phyloP scores from a whole-genome alignment of 2,888 invertebrate genomes.

The Drosophila acutilabella region DNA sequence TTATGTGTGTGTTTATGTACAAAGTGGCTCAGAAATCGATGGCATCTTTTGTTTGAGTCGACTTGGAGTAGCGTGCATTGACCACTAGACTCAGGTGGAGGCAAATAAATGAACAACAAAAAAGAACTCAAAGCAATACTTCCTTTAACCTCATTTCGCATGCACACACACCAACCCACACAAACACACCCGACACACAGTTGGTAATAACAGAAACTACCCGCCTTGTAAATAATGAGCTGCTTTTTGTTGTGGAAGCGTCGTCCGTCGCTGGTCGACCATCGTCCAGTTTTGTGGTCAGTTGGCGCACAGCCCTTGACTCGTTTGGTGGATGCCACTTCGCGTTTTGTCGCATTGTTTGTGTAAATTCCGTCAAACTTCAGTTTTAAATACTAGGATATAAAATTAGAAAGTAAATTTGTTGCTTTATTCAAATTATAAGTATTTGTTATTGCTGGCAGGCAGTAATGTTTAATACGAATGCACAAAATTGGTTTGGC shows the following conservation, averaged over 20 bases:
- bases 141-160: constrained; percentile 84
- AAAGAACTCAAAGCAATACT: constrained; percentile 66
- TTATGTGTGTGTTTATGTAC: neutral
- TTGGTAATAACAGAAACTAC: constrained; percentile 63
- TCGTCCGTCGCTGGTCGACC: constrained; percentile 43
- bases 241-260: constrained; percentile 77
- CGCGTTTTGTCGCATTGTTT: constrained; percentile 36
- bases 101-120: constrained; percentile 40
- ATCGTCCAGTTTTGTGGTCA: constrained; percentile 80
- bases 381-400: neutral
- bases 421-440: constrained; percentile 46
- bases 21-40: constrained; percentile 65
- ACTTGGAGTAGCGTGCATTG: constrained; percentile 79
- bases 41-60: constrained; percentile 58
- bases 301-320: constrained; percentile 82
- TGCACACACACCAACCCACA: constrained; percentile 43
- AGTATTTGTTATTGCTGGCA: constrained; percentile 41
- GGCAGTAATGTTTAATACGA: constrained; percentile 81
- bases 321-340: constrained; percentile 60
- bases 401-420: constrained; percentile 5
- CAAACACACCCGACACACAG: constrained; percentile 24
- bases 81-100: constrained; percentile 65
- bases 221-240: constrained; percentile 56
- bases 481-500: constrained; percentile 83
- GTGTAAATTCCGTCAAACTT: constrained; percentile 54